Evolutionary conservation across 1,140 invertebrate genomes (phyloP).

Genomic region (Archivesica marissinica): DNA sequence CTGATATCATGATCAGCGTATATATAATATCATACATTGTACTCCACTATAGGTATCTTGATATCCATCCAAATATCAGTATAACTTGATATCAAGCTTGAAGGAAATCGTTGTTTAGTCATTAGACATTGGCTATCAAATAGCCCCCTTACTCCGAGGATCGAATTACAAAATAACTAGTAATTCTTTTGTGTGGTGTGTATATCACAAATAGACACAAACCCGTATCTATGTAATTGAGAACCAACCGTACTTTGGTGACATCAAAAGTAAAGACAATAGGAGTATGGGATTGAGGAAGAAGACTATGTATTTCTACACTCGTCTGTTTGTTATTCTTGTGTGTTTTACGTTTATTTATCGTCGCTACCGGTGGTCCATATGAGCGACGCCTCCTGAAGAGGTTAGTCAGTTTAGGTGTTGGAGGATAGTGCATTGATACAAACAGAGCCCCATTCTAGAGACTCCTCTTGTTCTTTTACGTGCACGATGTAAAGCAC

Average conservation of each 20-base stretch:
- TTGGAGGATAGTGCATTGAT: too few relatives aligned
- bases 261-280: conserved; percentile 32
- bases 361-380: too few relatives aligned
- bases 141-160: neutral
- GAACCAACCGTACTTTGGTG: neutral
- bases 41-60: neutral
- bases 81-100: conserved; percentile 22
- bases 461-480: too few relatives aligned
- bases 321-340: too few relatives aligned
- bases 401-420: too few relatives aligned
- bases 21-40: conserved; percentile 4
- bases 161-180: conserved; percentile 12
- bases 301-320: neutral
- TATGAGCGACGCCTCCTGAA: too few relatives aligned
- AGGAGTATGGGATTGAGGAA: neutral
- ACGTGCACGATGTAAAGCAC: too few relatives aligned
- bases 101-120: neutral
- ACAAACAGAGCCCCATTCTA: too few relatives aligned
- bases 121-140: conserved; percentile 23
- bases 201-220: neutral
- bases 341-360: too few relatives aligned
- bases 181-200: neutral
- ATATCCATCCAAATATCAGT: conserved; percentile 5
- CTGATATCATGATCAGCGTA: conserved; percentile 21
- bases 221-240: conserved; percentile 13